Evolutionary conservation across 2,113 vertebrate species (phyloP).

Genomic region (Zosterops borbonicus): DNA sequence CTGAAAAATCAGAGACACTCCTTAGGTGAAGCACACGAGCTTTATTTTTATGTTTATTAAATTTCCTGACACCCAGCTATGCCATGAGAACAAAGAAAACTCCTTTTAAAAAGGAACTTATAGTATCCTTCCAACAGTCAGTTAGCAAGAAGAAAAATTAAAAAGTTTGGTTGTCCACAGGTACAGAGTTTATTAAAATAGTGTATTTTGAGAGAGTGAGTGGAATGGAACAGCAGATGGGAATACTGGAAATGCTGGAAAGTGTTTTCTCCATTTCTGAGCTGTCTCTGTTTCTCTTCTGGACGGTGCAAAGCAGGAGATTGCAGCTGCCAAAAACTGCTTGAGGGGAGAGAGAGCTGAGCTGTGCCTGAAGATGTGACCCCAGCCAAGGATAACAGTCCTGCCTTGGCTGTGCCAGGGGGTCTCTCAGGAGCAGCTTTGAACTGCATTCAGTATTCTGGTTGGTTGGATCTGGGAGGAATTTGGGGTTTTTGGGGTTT

Average conservation of each 20-base stretch:
- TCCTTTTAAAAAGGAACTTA: not conserved
- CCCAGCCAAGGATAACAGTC: not conserved
- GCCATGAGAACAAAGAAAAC: not conserved
- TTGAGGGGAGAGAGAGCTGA: not conserved
- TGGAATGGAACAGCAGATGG: not conserved
- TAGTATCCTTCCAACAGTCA: not conserved
- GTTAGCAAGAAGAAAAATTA: not conserved
- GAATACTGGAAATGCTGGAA: not conserved
- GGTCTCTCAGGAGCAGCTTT: not conserved
- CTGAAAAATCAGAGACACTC: not conserved
- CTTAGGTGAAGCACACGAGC: not conserved
- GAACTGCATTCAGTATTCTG: not conserved
- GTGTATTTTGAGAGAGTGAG: not conserved
- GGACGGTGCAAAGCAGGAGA: not conserved
- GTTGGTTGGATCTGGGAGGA: rapidly evolving
- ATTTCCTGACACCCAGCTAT: not conserved
- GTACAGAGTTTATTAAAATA: not conserved
- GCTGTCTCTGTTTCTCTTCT: not conserved
- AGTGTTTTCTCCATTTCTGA: not conserved
- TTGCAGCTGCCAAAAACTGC: not conserved
- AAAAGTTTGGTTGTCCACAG: not conserved
- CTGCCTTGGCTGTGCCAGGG: not conserved
- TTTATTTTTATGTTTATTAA: not conserved
- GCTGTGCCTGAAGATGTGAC: not conserved
- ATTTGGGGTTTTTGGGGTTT: not conserved